Evolutionary conservation across 2,888 invertebrate genomes (phyloP).

Genomic region (Tetragonula carbonaria): DNA sequence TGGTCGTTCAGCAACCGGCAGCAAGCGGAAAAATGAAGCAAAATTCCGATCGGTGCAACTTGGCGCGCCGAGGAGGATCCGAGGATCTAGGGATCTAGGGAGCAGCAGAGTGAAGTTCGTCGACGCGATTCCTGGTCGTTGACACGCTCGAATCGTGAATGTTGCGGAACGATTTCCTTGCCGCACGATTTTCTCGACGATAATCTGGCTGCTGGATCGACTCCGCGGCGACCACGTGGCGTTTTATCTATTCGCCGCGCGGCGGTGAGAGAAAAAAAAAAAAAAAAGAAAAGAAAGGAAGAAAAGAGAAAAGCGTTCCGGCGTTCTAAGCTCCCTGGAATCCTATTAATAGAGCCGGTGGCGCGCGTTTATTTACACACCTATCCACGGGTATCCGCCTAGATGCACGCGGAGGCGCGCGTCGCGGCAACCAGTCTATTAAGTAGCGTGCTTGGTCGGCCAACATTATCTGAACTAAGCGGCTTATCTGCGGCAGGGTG

Average conservation of each 20-base stretch:
- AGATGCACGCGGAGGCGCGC: conserved; percentile 12
- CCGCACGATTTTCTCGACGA: conserved; percentile 60
- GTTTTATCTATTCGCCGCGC: conserved; percentile 63
- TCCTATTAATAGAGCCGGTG: conserved; percentile 76
- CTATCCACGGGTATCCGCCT: conserved; percentile 42
- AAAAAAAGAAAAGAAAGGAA: too few species aligned
- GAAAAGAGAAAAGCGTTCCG: conserved; percentile 63
- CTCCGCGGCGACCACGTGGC: conserved; percentile 46
- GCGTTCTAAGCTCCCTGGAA: conserved; percentile 71
- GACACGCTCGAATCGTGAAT: conserved; percentile 36
- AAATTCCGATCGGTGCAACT: neutral
- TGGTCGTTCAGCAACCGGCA: neutral
- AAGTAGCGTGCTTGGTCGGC: conserved; percentile 42
- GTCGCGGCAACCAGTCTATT: conserved; percentile 63
- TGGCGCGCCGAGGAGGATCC: conserved; percentile 9
- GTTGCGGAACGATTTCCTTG: conserved; percentile 42
- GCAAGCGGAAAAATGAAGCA: too few species aligned
- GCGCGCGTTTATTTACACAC: conserved; percentile 69
- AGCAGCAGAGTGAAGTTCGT: conserved; percentile 67
- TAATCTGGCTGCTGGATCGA: conserved; percentile 72
- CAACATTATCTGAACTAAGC: conserved; percentile 62
- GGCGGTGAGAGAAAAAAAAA: neutral
- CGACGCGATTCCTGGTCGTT: conserved; percentile 60
- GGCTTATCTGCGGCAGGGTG: conserved; percentile 62
- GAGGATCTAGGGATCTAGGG: conserved; percentile 19